Conservation (phyloP, 2,113 vertebrate genomes). For the Athene cunicularia region DNA sequence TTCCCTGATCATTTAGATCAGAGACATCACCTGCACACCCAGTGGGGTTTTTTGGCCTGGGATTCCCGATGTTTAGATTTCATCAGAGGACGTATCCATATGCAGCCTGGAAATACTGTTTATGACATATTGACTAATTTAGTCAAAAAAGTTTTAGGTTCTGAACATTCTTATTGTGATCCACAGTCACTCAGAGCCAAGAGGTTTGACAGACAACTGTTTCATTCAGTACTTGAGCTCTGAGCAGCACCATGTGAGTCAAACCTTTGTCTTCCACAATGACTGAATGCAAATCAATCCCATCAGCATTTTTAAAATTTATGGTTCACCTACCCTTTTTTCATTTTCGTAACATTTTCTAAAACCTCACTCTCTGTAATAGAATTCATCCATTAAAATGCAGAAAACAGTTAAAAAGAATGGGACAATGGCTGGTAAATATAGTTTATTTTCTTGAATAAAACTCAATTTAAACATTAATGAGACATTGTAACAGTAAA, state of each 20-base stretch:
- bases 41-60: background rate
- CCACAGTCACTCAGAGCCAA: background rate
- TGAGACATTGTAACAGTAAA: background rate
- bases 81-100: background rate
- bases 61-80: background rate
- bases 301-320: background rate
- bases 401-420: background rate
- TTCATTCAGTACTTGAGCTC: background rate
- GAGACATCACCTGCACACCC: background rate
- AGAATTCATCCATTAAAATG: background rate
- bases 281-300: background rate
- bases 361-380: background rate
- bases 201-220: background rate
- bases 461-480: background rate
- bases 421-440: background rate
- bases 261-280: background rate
- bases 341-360: background rate
- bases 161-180: background rate
- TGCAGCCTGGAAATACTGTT: background rate
- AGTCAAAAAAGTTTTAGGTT: background rate
- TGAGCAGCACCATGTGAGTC: background rate
- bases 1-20: background rate
- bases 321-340: accelerated
- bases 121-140: background rate
- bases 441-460: background rate